Evolutionary conservation across 2,888 invertebrate genomes (phyloP).

Genomic region (Plusia festucae): DNA sequence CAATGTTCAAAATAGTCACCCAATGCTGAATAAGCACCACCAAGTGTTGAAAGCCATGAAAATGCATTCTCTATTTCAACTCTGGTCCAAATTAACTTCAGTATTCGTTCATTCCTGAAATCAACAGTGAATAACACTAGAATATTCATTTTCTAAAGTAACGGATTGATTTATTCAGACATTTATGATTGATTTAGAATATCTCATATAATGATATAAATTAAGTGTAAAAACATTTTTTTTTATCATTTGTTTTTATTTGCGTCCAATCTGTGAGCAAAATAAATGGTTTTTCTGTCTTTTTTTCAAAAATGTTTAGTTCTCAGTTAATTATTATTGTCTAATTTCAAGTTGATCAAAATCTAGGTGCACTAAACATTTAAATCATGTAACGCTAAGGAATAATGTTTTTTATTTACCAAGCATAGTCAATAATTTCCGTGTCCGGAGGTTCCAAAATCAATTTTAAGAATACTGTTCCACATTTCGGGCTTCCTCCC

Average conservation of each 20-base stretch:
- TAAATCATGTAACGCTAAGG: neutral
- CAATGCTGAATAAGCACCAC: slow-evolving; percentile 98
- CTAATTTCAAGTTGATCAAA: neutral
- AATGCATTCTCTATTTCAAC: slow-evolving; percentile 95
- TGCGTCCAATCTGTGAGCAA: too few relatives aligned
- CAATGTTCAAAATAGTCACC: slow-evolving; percentile 95
- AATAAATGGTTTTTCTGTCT: too few relatives aligned
- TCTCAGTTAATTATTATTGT: too few relatives aligned
- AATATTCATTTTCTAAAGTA: too few relatives aligned
- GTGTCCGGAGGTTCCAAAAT: slow-evolving; percentile 88
- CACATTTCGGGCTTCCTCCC: slow-evolving; percentile 65
- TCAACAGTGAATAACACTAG: neutral
- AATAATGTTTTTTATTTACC: slow-evolving; percentile 83
- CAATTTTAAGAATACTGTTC: slow-evolving; percentile 78
- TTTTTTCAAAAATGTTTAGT: too few relatives aligned
- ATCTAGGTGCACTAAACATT: neutral
- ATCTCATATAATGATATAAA: neutral
- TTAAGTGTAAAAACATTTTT: too few relatives aligned
- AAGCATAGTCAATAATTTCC: slow-evolving; percentile 92
- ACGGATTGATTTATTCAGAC: too few relatives aligned
- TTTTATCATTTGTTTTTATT: too few relatives aligned
- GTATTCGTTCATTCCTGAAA: slow-evolving; percentile 84
- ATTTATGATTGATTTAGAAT: too few relatives aligned
- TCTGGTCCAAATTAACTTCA: slow-evolving; percentile 87
- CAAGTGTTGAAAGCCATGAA: slow-evolving; percentile 98